phyloP scores from a whole-genome alignment of 2,888 invertebrate species.

The Leistus spinibarbis region DNA sequence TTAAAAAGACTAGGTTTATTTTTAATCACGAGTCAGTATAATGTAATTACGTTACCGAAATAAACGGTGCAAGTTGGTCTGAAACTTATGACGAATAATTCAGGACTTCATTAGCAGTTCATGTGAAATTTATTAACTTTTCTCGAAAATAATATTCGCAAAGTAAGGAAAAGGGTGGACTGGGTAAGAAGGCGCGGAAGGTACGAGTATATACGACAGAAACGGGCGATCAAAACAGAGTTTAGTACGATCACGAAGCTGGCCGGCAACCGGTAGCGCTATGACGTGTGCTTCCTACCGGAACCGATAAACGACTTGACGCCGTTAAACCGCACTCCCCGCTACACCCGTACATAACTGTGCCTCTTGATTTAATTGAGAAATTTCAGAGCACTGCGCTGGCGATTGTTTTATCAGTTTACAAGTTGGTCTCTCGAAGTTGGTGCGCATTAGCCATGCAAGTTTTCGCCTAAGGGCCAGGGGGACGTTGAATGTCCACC shows the following conservation, averaged over 20 bases:
- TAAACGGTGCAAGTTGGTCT: conserved; percentile 3
- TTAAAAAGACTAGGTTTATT: conserved; percentile 31
- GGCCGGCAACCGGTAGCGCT: conserved; percentile 14
- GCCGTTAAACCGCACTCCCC: conserved; percentile 26
- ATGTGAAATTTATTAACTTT: conserved; percentile 46
- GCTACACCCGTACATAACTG: conserved; percentile 8
- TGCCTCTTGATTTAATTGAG: conserved; percentile 38
- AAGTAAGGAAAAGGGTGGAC: neutral
- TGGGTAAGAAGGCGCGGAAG: neutral
- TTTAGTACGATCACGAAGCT: neutral
- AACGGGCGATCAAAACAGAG: neutral
- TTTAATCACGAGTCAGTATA: conserved; percentile 34
- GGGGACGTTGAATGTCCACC: neutral
- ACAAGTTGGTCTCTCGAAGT: conserved; percentile 16
- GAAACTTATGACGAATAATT: conserved; percentile 45
- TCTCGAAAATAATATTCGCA: conserved; percentile 42
- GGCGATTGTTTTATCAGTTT: conserved; percentile 38
- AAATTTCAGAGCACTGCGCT: conserved; percentile 24
- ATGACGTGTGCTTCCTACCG: conserved; percentile 38
- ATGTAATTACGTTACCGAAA: conserved; percentile 30
- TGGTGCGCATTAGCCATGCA: conserved; percentile 18
- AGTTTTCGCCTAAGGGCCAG: conserved; percentile 10
- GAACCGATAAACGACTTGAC: conserved; percentile 38
- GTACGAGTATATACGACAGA: neutral
- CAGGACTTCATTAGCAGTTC: conserved; percentile 47